phyloP scores from a whole-genome alignment of 2,888 invertebrate genomes.

The Eristalis intricaria region DNA sequence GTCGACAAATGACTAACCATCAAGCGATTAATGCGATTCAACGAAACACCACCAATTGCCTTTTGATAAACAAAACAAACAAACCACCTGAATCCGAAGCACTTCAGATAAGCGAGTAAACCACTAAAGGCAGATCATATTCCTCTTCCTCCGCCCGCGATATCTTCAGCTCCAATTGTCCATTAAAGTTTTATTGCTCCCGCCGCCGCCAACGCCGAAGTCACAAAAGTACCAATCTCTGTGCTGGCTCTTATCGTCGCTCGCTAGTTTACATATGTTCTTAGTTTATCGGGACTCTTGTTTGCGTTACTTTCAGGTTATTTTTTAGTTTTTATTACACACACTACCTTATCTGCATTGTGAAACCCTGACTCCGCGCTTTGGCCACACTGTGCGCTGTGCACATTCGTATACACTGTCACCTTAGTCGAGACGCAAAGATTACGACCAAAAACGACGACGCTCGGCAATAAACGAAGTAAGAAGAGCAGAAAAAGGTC shows the following conservation, averaged over 20 bases:
- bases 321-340: background rate
- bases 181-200: background rate
- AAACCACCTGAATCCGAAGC: background rate
- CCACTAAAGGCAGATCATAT: background rate
- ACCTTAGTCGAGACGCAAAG: constrained; percentile 5
- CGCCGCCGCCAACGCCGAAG: background rate
- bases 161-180: constrained; percentile 2
- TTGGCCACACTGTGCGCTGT: background rate
- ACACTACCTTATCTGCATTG: background rate
- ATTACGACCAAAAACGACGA: background rate
- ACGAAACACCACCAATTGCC: background rate
- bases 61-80: constrained; percentile 3
- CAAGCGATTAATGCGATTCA: background rate
- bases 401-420: background rate
- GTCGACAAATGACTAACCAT: background rate
- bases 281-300: background rate
- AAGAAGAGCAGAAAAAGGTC: constrained; percentile 25
- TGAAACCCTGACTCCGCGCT: background rate
- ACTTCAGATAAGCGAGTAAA: background rate
- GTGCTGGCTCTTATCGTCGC: background rate
- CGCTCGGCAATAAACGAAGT: background rate
- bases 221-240: background rate
- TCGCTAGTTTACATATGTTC: constrained; percentile 9
- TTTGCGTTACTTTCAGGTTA: background rate
- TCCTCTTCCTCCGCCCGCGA: background rate